A percentile compares a stretch with the other conserved stretches of the same genome.
Conservation (phyloP, 2,888 invertebrate genomes). For the Cephus spinipes region DNA sequence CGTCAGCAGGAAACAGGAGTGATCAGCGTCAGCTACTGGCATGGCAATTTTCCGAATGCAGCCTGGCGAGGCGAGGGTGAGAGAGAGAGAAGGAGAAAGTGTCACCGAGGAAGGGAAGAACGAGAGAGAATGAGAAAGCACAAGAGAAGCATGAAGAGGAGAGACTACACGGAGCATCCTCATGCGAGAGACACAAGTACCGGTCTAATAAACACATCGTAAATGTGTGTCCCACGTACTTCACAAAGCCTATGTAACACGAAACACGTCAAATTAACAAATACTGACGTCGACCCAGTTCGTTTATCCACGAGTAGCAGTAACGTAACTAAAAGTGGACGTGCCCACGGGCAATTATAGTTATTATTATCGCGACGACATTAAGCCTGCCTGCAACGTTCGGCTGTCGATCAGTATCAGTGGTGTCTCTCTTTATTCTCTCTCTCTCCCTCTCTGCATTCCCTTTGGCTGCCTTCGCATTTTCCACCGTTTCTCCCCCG, state of each 20-base stretch:
- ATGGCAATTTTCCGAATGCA: conserved; percentile 38
- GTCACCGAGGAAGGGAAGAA: too few species aligned
- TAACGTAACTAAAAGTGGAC: not conserved
- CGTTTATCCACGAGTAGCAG: not conserved
- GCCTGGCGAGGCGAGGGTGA: not conserved
- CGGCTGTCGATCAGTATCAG: not conserved
- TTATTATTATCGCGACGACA: not conserved
- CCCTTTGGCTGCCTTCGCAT: conserved; percentile 14
- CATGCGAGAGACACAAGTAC: not conserved
- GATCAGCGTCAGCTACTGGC: conserved; percentile 37
- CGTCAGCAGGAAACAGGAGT: conserved; percentile 1
- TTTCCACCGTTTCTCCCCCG: conserved; percentile 14
- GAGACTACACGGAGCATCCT: not conserved
- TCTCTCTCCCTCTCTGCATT: conserved; percentile 11
- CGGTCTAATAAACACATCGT: conserved; percentile 45
- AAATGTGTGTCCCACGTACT: conserved; percentile 27
- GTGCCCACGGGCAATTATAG: not conserved
- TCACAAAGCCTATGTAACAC: not conserved
- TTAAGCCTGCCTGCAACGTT: not conserved
- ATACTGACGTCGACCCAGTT: not conserved
- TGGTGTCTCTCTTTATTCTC: conserved; percentile 2
- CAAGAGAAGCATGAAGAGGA: too few species aligned
- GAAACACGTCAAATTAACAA: not conserved
- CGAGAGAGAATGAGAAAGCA: too few species aligned
- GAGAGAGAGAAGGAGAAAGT: too few species aligned